Evolutionary conservation across 2,797 vertebrate genomes (phyloP).

Genomic region (Poeciliopsis paucimaculata): DNA sequence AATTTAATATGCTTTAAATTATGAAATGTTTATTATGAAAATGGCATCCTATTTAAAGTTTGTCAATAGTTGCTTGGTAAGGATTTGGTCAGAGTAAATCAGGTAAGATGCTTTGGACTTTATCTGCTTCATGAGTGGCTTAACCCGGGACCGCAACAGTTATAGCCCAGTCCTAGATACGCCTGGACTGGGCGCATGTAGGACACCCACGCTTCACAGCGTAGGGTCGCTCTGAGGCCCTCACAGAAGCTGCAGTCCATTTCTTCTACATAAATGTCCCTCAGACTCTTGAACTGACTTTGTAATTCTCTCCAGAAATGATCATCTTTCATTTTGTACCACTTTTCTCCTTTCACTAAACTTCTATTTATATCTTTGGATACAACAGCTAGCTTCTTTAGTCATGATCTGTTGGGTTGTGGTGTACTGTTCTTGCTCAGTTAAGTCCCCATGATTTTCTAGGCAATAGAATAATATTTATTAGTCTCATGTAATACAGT

Average conservation of each 20-base stretch:
- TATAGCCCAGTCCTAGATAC: neutral
- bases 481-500: neutral
- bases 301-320: neutral
- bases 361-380: neutral
- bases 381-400: neutral
- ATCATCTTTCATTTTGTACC: neutral
- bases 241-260: neutral
- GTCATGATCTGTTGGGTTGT: neutral
- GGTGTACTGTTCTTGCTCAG: neutral
- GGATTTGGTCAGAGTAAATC: neutral
- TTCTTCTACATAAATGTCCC: neutral
- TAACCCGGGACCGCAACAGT: neutral
- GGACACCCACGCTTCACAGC: no score
- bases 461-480: neutral
- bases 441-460: neutral
- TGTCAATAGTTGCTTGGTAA: neutral
- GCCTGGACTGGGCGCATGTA: no score
- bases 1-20: neutral
- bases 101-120: neutral
- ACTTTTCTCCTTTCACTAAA: neutral
- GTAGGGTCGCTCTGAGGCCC: neutral
- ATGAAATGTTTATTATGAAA: neutral
- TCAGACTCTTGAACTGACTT: neutral
- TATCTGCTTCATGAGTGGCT: neutral
- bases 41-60: neutral